Evolutionary conservation across 23 tunicate species (phyloP), one percentile per base, ranked within the genome.

Genomic region (Aplidium turbinatum): DNA sequence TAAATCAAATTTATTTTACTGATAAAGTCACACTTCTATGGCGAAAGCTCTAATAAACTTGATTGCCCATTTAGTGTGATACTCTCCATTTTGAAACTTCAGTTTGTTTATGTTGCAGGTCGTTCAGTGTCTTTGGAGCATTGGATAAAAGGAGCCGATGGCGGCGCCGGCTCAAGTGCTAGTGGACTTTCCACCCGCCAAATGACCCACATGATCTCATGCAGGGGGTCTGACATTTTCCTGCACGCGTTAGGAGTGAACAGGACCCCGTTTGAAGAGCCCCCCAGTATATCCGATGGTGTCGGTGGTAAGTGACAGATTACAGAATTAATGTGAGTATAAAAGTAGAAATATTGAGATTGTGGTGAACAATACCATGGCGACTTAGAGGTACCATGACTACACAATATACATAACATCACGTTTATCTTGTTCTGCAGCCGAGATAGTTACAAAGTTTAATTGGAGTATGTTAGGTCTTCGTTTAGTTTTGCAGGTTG

Each of bases 171-270:
- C 31, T 65, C 83, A 22, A 58, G 89, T 55, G 72, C 45, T 51
- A 47, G 70, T 19, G 68, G 32, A 19, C 39, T 60, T 0, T 63
- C 76, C 4, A 33, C 47, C 36, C 77, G 76, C 18, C 54, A 77
- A 45, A 83, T 78, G 56, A 91, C 97, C 32, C 97, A 91, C 75
- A 91, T 91, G 86, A 91, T 91, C 47, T 80, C 84, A 1, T 84
- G 97, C 29, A 71, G 84, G 6, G 97, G 97, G 3, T 76, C 83
- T 11, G 91, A 84, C 53, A 91, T 91, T 4, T 91, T 80, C 48
- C 97, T 91, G 13, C 97, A 91, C 62, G 97, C 97, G 30, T 58
- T 91, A 27, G 80, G 73, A 20, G 66, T 79, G 27, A 24, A 47
- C 39, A 61, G 73, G 54, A 68, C 55, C 25, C 96, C 96, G 58